Evolutionary conservation across 2,797 vertebrate species (phyloP).

Genomic region (Neostethus bicornis): DNA sequence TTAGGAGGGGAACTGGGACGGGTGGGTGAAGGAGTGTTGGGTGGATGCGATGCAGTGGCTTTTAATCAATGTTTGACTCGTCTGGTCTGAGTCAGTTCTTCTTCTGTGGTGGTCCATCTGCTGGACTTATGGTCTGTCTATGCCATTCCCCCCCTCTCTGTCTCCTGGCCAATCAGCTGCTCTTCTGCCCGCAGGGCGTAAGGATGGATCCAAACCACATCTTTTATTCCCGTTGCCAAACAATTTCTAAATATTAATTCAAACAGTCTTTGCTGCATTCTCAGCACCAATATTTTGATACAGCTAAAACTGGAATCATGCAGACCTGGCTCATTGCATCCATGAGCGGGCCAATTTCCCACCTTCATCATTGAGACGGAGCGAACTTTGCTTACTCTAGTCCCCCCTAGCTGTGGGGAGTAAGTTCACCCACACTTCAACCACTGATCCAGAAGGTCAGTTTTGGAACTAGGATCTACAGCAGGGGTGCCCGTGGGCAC

Average conservation of each 20-base stretch:
- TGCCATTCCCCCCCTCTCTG: neutral
- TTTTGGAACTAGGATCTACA: no score
- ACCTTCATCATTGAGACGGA: no score
- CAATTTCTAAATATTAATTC: neutral
- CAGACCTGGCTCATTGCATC: neutral
- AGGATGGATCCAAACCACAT: neutral
- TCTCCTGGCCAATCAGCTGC: neutral
- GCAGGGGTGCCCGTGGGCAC: no score
- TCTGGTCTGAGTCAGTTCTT: slow-evolving; percentile 62
- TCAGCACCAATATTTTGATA: neutral
- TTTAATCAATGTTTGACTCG: slow-evolving; percentile 74
- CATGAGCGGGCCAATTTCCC: slow-evolving; percentile 10
- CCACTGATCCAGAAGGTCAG: no score
- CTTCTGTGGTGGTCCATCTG: slow-evolving; percentile 9
- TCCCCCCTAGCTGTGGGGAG: no score
- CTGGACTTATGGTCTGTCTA: slow-evolving; percentile 10
- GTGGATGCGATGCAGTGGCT: slow-evolving; percentile 54
- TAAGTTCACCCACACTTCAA: no score
- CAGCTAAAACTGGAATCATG: neutral
- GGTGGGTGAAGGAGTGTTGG: slow-evolving; percentile 28
- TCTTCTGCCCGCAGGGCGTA: no score
- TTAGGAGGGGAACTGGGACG: slow-evolving; percentile 43
- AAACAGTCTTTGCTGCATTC: neutral
- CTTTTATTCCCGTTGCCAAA: neutral
- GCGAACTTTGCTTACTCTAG: no score